Evolutionary conservation across 2,797 vertebrate species (phyloP), one percentile per base, ranked within the genome.

Genomic region (Ctenosaura bakeri): DNA sequence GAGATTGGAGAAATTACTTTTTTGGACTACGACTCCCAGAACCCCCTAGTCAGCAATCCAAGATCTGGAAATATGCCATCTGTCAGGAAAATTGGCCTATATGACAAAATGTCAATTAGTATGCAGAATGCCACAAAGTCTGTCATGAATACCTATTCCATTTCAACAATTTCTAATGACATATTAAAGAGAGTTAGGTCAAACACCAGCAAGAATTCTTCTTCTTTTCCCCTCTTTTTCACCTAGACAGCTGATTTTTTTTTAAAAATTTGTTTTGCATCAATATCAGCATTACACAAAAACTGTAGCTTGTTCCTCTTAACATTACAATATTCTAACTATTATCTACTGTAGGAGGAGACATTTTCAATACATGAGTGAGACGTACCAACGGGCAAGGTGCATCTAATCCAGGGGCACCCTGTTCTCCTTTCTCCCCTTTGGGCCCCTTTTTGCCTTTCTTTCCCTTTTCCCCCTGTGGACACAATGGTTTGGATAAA

Each of bases 391-490:
- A 99, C 95, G 99, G 99, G 98, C 99, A 99, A 97, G 99, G 99
- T 98, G 99, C 99, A 98, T 99, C 99, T 99, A 99, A 99, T 99
- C 99, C 99, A 97, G 99, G 99, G 96, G 99, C 99, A 98, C 99
- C 99, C 98, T 99, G 99, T 98, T 99, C 99, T 99, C 99, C 99
- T 99, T 99, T 99, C 98, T 99, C 99, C 98, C 99, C 99, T 98
- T 99, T 99, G 98, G 99, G 99, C 98, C 99, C 99, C 97, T 99
- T 99, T 99, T 99, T 99, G 98, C 99, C 99, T 98, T 99, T 99
- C 98, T 99, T 99, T 98, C 99, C 99, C 99, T 99, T 99, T 98
- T 99, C 99, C 98, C 99, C 99, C 99, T 99, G 99, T 97, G 98
- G 95, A 99, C 98, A 99, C 98, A 99, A 99, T 62, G 96, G 97